Evolutionary conservation across 2,888 invertebrate species (phyloP).

Genomic region (Sinhomidia bicolor): DNA sequence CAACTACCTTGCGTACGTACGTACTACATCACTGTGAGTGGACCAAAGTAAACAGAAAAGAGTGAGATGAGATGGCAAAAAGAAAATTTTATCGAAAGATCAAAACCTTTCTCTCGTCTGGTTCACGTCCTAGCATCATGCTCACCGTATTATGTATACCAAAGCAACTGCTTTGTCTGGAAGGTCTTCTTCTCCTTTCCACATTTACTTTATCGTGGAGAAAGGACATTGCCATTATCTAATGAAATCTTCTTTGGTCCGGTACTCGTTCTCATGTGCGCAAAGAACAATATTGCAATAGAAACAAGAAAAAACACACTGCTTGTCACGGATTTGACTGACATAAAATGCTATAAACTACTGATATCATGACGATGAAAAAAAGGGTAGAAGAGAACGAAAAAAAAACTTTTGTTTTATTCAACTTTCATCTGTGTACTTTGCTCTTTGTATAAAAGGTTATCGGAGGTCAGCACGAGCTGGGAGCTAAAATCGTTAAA

Average conservation of each 20-base stretch:
- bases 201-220: neutral
- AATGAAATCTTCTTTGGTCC: conserved; percentile 63
- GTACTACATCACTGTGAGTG: neutral
- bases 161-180: neutral
- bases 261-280: neutral
- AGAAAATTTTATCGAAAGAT: conserved; percentile 34
- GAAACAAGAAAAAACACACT: conserved; percentile 19
- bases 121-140: neutral
- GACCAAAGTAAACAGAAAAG: neutral
- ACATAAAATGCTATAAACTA: conserved; percentile 5
- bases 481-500: neutral
- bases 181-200: neutral
- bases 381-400: neutral
- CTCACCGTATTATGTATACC: neutral
- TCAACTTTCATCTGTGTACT: neutral
- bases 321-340: conserved; percentile 25
- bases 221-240: conserved; percentile 65
- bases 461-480: neutral
- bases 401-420: neutral
- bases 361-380: neutral
- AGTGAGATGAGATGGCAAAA: neutral
- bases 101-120: conserved; percentile 53
- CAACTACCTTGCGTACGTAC: neutral
- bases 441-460: neutral
- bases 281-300: neutral